These are phyloP conservation scores for Camponotus fellah DNA, from an alignment of 2,888 invertebrate species.

Conservation along the genomic window DNA sequence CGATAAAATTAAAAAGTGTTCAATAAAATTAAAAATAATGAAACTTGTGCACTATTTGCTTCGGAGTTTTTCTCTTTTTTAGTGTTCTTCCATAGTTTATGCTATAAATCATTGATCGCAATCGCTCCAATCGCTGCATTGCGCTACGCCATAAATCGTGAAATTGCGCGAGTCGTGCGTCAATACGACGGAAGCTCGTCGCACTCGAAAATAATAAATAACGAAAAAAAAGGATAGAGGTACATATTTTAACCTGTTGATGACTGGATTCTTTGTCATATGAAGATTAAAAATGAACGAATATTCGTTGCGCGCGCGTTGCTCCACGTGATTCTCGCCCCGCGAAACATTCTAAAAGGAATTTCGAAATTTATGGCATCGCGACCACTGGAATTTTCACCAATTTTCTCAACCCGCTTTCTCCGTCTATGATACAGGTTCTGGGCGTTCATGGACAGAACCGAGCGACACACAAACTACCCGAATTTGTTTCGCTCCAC, in stretches of 20 bases:
- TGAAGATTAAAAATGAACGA: conserved; percentile 31
- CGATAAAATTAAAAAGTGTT: background rate
- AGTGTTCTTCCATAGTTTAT: background rate
- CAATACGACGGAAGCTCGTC: conserved; percentile 14
- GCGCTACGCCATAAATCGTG: conserved; percentile 18
- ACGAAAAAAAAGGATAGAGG: conserved; percentile 2
- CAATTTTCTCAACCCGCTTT: conserved; percentile 50
- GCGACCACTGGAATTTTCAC: conserved; percentile 54
- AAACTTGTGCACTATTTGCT: background rate
- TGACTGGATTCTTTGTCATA: conserved; percentile 12
- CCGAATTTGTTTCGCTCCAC: conserved; percentile 98
- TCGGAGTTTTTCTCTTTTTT: background rate
- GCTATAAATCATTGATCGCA: conserved; percentile 33
- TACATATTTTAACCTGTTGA: conserved; percentile 46
- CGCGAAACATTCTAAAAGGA: conserved; percentile 32
- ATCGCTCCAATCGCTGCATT: conserved; percentile 12
- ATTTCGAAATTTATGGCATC: conserved; percentile 55
- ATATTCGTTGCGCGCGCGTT: conserved; percentile 6
- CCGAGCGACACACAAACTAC: conserved; percentile 99
- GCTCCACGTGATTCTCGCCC: conserved; percentile 14
- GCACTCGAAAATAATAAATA: conserved; percentile 35
- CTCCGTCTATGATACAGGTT: conserved; percentile 86
- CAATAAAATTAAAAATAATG: background rate
- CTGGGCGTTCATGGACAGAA: conserved; percentile 99
- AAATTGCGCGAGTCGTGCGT: conserved; percentile 1